Evolutionary conservation across 2,797 vertebrate genomes (phyloP).

Genomic region (Nothura maculosa): DNA sequence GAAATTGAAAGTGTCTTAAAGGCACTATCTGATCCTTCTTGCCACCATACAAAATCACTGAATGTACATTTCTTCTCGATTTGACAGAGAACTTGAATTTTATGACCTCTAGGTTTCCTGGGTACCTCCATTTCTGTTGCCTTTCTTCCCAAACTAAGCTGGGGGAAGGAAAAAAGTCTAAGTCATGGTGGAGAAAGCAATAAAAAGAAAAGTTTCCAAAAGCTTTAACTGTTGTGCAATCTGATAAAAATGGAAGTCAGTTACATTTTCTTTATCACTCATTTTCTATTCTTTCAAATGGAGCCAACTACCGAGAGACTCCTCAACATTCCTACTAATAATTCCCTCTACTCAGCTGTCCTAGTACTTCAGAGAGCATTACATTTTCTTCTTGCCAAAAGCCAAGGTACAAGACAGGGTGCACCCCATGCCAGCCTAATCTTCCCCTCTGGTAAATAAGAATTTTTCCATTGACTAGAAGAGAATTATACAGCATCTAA

Average conservation of each 20-base stretch:
- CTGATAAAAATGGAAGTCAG: neutral
- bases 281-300: neutral
- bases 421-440: neutral
- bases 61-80: rapidly evolving
- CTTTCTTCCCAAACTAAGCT: neutral
- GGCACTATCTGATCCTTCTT: neutral
- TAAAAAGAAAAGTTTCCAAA: neutral
- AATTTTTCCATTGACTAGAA: neutral
- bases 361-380: neutral
- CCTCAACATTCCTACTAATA: neutral
- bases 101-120: neutral
- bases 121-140: neutral
- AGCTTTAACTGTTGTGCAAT: neutral
- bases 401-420: neutral
- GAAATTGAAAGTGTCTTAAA: neutral
- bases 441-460: neutral
- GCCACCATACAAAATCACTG: neutral
- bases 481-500: neutral
- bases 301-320: neutral
- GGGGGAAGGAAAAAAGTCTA: neutral
- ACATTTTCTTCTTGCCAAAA: neutral
- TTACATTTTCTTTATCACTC: neutral
- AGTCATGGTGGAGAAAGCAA: neutral
- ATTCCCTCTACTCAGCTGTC: neutral
- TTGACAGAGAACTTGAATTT: neutral